A percentile compares a stretch with the other conserved stretches of the same genome.
Conservation (phyloP, 1,140 invertebrate species). For the Marisa cornuarietis region DNA sequence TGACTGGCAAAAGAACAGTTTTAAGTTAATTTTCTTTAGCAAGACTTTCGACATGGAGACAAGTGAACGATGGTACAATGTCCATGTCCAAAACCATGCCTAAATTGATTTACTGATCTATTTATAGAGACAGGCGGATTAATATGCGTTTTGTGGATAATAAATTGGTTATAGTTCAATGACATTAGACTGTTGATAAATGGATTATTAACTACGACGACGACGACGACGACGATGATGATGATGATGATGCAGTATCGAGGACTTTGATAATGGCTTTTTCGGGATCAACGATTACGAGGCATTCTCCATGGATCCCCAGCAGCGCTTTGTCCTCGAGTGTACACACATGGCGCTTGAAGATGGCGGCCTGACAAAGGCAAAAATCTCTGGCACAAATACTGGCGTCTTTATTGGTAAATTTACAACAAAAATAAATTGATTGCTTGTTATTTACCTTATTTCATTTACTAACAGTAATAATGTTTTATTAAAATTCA, state of each 20-base stretch:
- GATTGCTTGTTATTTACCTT: conserved; percentile 43
- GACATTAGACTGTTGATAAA: too few relatives aligned
- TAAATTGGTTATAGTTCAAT: too few relatives aligned
- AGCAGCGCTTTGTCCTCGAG: conserved; percentile 46
- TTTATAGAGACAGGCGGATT: neutral
- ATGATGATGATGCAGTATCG: conserved; percentile 7
- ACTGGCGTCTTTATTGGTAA: conserved; percentile 55
- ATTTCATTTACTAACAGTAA: too few relatives aligned
- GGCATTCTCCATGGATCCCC: conserved; percentile 45
- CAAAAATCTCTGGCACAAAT: conserved; percentile 31
- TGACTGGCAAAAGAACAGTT: too few relatives aligned
- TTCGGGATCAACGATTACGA: conserved; percentile 50
- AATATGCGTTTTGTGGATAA: too few relatives aligned
- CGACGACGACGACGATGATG: conserved; percentile 12
- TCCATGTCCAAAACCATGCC: neutral
- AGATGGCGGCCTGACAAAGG: conserved; percentile 42
- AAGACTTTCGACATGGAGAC: too few relatives aligned
- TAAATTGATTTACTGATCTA: neutral
- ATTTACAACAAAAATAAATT: neutral
- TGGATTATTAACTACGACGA: too few relatives aligned
- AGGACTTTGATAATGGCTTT: conserved; percentile 42
- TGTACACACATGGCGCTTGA: conserved; percentile 49
- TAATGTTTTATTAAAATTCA: neutral
- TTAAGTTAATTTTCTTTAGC: too few relatives aligned
- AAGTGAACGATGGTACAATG: too few relatives aligned